These are phyloP conservation scores for Dysmachus trigonus DNA, from an alignment of 2,888 invertebrate species.

Conservation along the genomic window DNA sequence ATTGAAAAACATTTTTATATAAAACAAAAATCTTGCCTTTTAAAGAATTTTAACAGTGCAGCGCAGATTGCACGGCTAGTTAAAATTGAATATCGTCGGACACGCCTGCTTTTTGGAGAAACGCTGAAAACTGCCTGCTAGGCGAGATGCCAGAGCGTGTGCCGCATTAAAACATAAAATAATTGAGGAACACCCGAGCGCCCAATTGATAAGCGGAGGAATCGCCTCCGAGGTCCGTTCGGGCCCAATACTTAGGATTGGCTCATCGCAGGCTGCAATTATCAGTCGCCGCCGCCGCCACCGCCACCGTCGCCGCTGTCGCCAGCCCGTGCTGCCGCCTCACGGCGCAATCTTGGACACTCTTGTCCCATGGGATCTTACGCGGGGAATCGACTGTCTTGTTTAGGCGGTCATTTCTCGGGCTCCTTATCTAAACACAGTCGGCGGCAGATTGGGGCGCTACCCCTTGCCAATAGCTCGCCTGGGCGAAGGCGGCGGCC, in stretches of 20 bases:
- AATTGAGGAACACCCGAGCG: slow-evolving; percentile 22
- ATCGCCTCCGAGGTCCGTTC: slow-evolving; percentile 21
- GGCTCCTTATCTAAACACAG: neutral
- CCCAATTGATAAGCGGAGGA: slow-evolving; percentile 25
- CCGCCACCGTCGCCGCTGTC: slow-evolving; percentile 11
- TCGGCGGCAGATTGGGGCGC: neutral
- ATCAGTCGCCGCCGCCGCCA: slow-evolving; percentile 28
- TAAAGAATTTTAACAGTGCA: slow-evolving; percentile 39
- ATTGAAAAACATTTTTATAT: neutral
- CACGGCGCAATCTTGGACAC: neutral
- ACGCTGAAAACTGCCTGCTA: slow-evolving; percentile 32
- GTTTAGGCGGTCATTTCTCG: slow-evolving; percentile 15
- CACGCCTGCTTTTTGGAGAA: slow-evolving; percentile 47
- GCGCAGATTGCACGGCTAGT: neutral
- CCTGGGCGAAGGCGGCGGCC: neutral
- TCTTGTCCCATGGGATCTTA: neutral
- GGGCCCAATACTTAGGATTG: slow-evolving; percentile 40
- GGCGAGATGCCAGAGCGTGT: slow-evolving; percentile 11
- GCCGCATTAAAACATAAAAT: slow-evolving; percentile 19
- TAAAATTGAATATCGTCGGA: slow-evolving; percentile 44
- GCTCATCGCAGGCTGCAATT: slow-evolving; percentile 44
- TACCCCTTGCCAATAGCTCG: neutral
- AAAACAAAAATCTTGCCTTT: neutral
- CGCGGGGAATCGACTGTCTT: neutral
- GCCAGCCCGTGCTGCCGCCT: neutral